These are phyloP conservation scores for Pycnonotus jocosus DNA, from an alignment of 2,113 vertebrate species.

Conservation along the genomic window DNA sequence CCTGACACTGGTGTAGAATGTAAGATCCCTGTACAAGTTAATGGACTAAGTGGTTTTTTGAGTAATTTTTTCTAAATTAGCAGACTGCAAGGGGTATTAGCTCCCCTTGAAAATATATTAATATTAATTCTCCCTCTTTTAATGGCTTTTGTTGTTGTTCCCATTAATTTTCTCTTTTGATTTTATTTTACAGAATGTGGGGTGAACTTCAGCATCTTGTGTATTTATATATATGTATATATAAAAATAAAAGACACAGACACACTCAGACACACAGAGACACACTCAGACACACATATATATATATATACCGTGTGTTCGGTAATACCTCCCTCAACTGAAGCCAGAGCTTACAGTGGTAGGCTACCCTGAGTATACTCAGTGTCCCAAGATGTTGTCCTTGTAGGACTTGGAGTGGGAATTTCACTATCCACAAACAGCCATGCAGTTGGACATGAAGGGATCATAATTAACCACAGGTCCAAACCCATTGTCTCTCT, in stretches of 20 bases:
- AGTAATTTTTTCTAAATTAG: background rate
- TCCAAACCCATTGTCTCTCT: background rate
- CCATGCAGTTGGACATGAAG: background rate
- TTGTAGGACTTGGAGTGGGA: background rate
- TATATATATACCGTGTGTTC: background rate
- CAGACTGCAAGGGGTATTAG: background rate
- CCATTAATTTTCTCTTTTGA: background rate
- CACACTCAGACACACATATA: rapidly evolving
- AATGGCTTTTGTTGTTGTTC: background rate
- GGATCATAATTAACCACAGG: background rate
- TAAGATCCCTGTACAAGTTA: background rate
- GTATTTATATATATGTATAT: background rate
- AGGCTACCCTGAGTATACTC: background rate
- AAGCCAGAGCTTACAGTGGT: background rate
- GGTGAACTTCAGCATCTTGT: background rate
- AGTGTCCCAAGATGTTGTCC: background rate
- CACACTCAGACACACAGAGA: too few species aligned
- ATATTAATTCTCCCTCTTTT: background rate
- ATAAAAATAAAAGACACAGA: background rate
- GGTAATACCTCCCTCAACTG: background rate
- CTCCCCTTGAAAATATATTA: background rate
- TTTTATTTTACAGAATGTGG: background rate
- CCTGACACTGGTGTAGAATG: background rate
- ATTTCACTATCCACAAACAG: background rate
- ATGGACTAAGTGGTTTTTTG: background rate